Evolutionary conservation across 2,888 invertebrate genomes (phyloP), one percentile per base, ranked within the genome.

Genomic region (Hybos culiciformis): DNA sequence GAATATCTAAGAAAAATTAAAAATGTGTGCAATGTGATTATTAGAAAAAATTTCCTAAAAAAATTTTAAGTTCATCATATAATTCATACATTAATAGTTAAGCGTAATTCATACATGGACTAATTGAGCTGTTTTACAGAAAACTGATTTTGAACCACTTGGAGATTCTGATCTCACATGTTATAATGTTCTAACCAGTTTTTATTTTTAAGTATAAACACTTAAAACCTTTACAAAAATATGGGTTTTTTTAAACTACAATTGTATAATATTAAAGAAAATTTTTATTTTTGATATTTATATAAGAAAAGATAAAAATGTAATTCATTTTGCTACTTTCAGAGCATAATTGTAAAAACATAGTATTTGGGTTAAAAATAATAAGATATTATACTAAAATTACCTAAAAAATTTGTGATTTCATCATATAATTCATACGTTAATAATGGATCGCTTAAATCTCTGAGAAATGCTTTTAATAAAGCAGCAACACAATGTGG

Each of bases 351-450:
- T 15, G 29, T 24, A 34, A 19, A 4, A 17, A 20, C 20, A 23
- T 33, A 24, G 9, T 5, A 19, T 6, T 17, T 14, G 32, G 15
- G 4, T 18, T 15, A 15, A 18, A 40, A 19, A 20, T 8, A 23
- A 26, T 12, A 5, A 12, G 23, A 19, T 31, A 32, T 29, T 37
- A 21, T 5, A 38, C 5, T n/a, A 20, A 33, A 24, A 77, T 73
- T 70, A 92, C 91, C 76, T 63, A 88, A 85, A 61, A 94, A 90
- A 56, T 83, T 79, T 43, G 88, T 76, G 46, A 96, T 86, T 62
- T 94, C 91, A 52, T 94, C 91, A 58, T 91, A 94, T 1, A 94
- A 71, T 53, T 91, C 91, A 63, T 81, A 93, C 0, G 96, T 96
- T 64, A 96, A 72, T 38, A 97, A 67, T 0, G 96, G 96, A 60